Conservation (phyloP, 2,113 vertebrate genomes). For the Numenius arquata region DNA sequence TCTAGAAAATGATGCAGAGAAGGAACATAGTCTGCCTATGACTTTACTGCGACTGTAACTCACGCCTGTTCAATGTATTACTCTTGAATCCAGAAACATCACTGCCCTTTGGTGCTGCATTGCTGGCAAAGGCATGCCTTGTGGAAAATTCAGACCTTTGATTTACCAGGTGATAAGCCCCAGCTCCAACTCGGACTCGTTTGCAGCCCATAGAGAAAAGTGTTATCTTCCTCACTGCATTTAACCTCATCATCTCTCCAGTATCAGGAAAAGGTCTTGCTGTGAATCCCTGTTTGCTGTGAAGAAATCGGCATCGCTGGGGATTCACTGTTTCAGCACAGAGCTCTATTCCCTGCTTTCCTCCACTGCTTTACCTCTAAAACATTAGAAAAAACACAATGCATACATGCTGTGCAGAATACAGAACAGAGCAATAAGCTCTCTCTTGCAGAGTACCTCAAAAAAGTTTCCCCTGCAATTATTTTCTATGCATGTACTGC, state of each 20-base stretch:
- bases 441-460: background rate
- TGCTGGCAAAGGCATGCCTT: background rate
- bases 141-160: background rate
- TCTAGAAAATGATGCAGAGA: background rate
- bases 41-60: background rate
- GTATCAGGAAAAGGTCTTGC: background rate
- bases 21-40: background rate
- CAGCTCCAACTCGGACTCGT: accelerated
- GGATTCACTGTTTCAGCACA: background rate
- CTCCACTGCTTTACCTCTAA: background rate
- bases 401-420: background rate
- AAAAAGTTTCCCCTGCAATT: background rate
- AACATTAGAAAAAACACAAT: background rate
- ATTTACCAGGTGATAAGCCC: background rate
- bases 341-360: background rate
- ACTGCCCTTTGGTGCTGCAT: background rate
- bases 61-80: accelerated
- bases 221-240: background rate
- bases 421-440: background rate
- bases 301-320: background rate
- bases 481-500: background rate
- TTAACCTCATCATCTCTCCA: background rate
- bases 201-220: background rate
- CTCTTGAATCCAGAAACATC: background rate
- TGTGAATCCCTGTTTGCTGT: background rate